Percentiles rank a stretch among this genome's conserved stretches.
Conservation (phyloP, 2,888 invertebrate species). For the Parelbella ahira region DNA sequence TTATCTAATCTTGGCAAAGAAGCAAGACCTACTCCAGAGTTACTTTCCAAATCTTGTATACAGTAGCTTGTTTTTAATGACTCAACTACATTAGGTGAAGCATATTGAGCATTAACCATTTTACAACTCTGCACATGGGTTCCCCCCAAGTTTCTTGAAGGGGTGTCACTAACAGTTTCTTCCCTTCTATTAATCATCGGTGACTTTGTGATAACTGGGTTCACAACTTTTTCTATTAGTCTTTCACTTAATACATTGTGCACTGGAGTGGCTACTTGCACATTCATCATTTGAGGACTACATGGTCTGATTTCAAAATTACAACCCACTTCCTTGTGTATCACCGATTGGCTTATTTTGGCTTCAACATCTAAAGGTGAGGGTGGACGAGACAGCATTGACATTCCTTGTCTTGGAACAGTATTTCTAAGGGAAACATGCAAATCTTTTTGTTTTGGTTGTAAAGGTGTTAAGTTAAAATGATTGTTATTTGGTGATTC, state of each 20-base stretch:
- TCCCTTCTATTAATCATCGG: slow-evolving; percentile 40
- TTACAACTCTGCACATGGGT: slow-evolving; percentile 61
- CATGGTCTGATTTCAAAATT: slow-evolving; percentile 78
- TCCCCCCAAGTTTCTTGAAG: slow-evolving; percentile 26
- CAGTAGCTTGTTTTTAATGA: slow-evolving; percentile 55
- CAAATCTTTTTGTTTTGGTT: slow-evolving; percentile 27
- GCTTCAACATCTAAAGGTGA: slow-evolving; percentile 76
- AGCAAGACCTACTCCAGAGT: slow-evolving; percentile 65
- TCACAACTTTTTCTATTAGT: slow-evolving; percentile 67
- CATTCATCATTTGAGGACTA: slow-evolving; percentile 75
- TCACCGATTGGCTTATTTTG: slow-evolving; percentile 77
- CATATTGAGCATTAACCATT: slow-evolving; percentile 57
- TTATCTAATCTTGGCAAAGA: slow-evolving; percentile 69
- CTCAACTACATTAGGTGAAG: slow-evolving; percentile 41
- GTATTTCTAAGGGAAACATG: slow-evolving; percentile 37
- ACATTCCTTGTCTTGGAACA: slow-evolving; percentile 35
- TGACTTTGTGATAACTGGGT: slow-evolving; percentile 51
- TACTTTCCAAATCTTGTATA: slow-evolving; percentile 67
- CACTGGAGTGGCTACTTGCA: slow-evolving; percentile 61
- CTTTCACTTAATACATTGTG: slow-evolving; percentile 62
- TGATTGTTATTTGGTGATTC: slow-evolving; percentile 57
- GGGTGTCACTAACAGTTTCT: slow-evolving; percentile 37
- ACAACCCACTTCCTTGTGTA: slow-evolving; percentile 77
- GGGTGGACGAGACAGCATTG: slow-evolving; percentile 48
- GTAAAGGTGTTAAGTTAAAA: slow-evolving; percentile 35